A percentile compares a stretch with the other conserved stretches of the same genome.
phyloP scores from a whole-genome alignment of 2,113 vertebrate genomes.

The Blennius ocellaris region DNA sequence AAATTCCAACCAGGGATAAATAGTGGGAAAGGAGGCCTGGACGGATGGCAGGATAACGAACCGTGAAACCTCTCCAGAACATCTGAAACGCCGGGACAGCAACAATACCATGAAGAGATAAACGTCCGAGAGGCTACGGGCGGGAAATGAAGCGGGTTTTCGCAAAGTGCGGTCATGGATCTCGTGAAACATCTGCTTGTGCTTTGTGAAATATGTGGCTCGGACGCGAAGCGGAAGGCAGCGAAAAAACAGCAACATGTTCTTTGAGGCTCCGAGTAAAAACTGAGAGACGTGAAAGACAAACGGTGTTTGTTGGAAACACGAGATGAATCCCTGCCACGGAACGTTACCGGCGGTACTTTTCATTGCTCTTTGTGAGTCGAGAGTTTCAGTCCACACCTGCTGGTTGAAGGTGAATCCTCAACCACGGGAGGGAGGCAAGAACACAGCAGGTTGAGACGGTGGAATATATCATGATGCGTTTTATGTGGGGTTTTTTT shows the following conservation, averaged over 20 bases:
- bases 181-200: constrained; percentile 16
- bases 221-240: neutral
- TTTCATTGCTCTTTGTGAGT: neutral
- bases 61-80: neutral
- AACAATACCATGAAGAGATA: neutral
- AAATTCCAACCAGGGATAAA: fast-evolving
- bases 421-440: constrained; percentile 1
- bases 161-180: constrained; percentile 20
- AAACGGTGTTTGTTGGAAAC: too few relatives aligned
- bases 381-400: neutral
- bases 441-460: neutral
- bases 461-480: neutral
- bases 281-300: constrained; percentile 24
- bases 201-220: neutral
- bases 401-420: constrained; percentile 33
- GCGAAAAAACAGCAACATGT: neutral
- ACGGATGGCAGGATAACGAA: neutral
- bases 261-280: neutral
- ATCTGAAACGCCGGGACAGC: neutral
- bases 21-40: neutral
- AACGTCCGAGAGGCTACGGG: neutral
- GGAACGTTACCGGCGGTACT: neutral
- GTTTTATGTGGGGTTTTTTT: neutral
- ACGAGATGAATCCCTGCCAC: neutral
- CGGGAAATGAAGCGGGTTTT: constrained; percentile 10